Percentiles rank a stretch among this genome's conserved stretches.
Conservation (phyloP, 1,140 invertebrate genomes). For the Acromyrmex echinatior region DNA sequence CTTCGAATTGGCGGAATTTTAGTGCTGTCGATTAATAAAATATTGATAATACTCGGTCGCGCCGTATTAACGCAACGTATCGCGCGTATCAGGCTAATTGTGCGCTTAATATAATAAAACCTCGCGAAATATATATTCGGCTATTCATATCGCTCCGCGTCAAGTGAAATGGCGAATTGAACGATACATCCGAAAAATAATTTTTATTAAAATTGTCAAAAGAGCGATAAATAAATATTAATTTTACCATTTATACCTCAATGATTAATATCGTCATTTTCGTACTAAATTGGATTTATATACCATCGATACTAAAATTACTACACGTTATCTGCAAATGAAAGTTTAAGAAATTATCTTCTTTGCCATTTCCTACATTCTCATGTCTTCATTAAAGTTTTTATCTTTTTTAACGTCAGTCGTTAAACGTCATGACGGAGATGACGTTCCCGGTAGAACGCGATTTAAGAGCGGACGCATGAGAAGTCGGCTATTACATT, state of each 20-base stretch:
- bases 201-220: conserved; percentile 32
- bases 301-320: background rate
- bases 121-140: conserved; percentile 39
- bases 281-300: conserved; percentile 2
- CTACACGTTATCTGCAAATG: background rate
- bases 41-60: conserved; percentile 51
- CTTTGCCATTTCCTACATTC: background rate
- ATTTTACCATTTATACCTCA: background rate
- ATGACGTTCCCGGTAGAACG: conserved; percentile 38
- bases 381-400: conserved; percentile 42
- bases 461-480: conserved; percentile 47
- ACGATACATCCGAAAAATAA: conserved; percentile 8
- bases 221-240: conserved; percentile 16
- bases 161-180: background rate
- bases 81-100: conserved; percentile 41
- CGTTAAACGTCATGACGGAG: conserved; percentile 15
- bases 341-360: conserved; percentile 8
- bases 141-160: conserved; percentile 10
- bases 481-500: conserved; percentile 44
- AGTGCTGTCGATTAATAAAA: conserved; percentile 54
- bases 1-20: conserved; percentile 33
- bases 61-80: conserved; percentile 38
- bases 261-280: conserved; percentile 18
- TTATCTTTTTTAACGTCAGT: conserved; percentile 1
- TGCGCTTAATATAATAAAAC: conserved; percentile 47